Evolutionary conservation across 2,113 vertebrate species (phyloP), one percentile per base, ranked within the genome.

Genomic region (Daphoenositta chrysoptera): DNA sequence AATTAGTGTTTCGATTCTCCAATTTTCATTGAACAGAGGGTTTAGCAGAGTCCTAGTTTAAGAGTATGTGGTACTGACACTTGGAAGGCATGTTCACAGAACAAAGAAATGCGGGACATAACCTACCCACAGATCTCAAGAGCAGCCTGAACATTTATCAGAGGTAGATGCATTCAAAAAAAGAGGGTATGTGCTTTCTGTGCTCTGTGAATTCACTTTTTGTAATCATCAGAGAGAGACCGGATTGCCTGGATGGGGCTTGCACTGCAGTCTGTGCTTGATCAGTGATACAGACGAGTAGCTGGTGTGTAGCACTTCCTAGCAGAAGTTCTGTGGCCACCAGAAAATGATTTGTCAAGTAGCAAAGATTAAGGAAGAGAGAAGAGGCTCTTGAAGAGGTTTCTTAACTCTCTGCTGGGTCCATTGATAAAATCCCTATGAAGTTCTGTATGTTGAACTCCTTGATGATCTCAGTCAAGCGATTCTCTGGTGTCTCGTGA

Each of bases 391-490:
- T 94, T 94, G 42, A 94, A 96, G 89, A 85, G 81, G 39, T 61
- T 93, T 83, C 77, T 87, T 94, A 95, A 31, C 91, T 95, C 96
- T 95, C 96, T 95, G 75, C 58, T 91, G 91, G 87, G 35, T 94
- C 78, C 78, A 87, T 91, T 96, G 96, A 95, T 94, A 58, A 95
- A 92, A 89, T 82, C 53, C 65, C 51, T 95, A 4, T 96, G 95
- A 97, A 96, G 89, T 94, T 77, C 84, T 83, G 22, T 57, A 4
- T 27, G 48, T 85, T 12, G 6, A 76, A 92, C 81, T 83, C 94
- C 89, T 94, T 94, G 95, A 96, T 96, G 81, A 77, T 94, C 64
- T 94, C 80, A 84, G 92, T 64, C 12, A 8, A 71, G 66, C 0
- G 4, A 63, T 94, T 89, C 87, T 96, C 87, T 93, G 58, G 86